Base-by-base conservation (phyloP, 2,113 vertebrate genomes). In the Peucedramus taeniatus region DNA sequence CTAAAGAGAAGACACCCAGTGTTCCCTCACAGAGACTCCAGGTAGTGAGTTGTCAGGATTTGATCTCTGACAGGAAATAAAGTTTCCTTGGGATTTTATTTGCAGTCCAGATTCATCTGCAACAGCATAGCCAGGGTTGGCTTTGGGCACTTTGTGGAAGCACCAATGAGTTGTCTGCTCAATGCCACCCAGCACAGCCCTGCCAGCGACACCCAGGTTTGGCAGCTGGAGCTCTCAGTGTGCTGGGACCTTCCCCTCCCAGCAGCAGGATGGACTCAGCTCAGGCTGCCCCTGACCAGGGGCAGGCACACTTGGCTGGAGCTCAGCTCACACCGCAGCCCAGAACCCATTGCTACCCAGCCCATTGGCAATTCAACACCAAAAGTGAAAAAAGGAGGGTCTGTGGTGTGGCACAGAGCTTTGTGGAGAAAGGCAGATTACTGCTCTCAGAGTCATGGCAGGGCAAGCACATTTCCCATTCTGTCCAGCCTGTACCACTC, bases 231-330 rank as follows among this genome's bases (percentile, higher is more conserved):
- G 59, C 54, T 64, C 9, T 0, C 27, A 49, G 28, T 6, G 22
- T 74, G 16, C 40, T 42, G 39, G 40, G 37, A 59, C 22, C 37
- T 70, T 77, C 9, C 15, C 10, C 51, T 71, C 11, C 1, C 0
- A 71, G 75, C 20, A n/a, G 11, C 7, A 2, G n/a, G 24, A 18
- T 8, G 2, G 44, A 23, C 1, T 0, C 0, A 1, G 37, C 24
- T 57, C 30, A 33, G 1, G 7, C 50, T 85, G 65, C 1, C 1
- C 68, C 19, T 15, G 15, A 4, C 5, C 15, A 40, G 21, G 20
- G 30, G 9, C 44, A 23, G 42, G 50, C 65, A 56, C 60, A 4
- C 11, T 4, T 2, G 24, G 51, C 51, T 75, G 83, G 11, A 53
- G 31, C 42, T 57, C 69, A 49, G 50, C 13, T 87, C 49, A 7